phyloP scores from a whole-genome alignment of 2,888 invertebrate species.

The Urechis unicinctus region DNA sequence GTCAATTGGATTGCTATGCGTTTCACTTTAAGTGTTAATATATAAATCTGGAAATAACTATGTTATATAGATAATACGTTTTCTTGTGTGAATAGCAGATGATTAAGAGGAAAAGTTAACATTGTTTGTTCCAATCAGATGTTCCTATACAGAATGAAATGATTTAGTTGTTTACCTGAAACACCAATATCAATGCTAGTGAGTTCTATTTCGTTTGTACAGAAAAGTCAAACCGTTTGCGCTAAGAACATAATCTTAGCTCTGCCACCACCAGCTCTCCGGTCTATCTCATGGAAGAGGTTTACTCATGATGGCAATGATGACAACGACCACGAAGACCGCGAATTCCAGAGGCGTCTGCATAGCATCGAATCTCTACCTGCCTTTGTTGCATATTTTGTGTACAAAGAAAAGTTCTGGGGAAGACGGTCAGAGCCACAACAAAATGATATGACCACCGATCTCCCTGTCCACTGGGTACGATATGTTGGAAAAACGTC shows the following conservation, averaged over 20 bases:
- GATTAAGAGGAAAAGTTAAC: too few species aligned
- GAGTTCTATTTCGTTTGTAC: too few species aligned
- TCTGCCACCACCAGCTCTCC: constrained; percentile 9
- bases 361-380: constrained; percentile 8
- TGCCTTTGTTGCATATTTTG: constrained; percentile 9
- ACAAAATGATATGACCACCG: constrained; percentile 3
- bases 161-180: too few species aligned
- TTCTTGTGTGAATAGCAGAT: too few species aligned
- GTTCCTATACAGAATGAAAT: too few species aligned
- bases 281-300: constrained; percentile 6
- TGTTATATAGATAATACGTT: too few species aligned
- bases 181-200: too few species aligned
- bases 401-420: constrained; percentile 9
- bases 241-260: constrained; percentile 15
- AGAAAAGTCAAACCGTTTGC: constrained; percentile 9
- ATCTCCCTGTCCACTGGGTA: constrained; percentile 1
- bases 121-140: too few species aligned
- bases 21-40: too few species aligned
- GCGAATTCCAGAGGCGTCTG: not conserved
- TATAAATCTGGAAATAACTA: too few species aligned
- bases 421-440: not conserved
- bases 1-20: too few species aligned
- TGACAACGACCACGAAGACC: not conserved
- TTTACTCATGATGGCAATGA: not conserved
- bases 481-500: not conserved